phyloP scores from a whole-genome alignment of 2,888 invertebrate genomes.

The Euclidia mi region DNA sequence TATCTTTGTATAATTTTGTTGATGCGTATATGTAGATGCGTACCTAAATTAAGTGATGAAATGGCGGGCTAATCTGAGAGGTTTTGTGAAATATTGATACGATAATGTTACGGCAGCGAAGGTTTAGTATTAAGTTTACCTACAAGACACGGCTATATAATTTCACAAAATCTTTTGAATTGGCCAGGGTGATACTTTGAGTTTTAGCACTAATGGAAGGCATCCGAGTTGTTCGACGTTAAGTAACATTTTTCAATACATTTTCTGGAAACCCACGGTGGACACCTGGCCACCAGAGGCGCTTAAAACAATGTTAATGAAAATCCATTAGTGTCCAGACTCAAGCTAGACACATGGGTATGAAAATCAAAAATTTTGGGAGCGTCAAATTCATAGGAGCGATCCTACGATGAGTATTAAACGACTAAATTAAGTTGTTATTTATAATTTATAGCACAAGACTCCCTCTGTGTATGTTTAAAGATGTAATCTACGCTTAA shows the following conservation, averaged over 20 bases:
- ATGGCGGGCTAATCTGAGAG: background rate
- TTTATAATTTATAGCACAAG: conserved; percentile 58
- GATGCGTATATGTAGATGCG: conserved; percentile 15
- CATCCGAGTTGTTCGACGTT: too few species aligned
- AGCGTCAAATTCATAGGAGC: conserved; percentile 30
- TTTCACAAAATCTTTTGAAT: conserved; percentile 2
- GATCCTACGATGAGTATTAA: conserved; percentile 36
- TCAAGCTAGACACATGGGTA: too few species aligned
- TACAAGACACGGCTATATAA: too few species aligned
- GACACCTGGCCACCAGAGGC: too few species aligned
- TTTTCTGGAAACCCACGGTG: too few species aligned
- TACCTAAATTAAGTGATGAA: conserved; percentile 3
- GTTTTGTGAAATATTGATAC: conserved; percentile 2
- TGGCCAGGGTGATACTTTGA: too few species aligned
- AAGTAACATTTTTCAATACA: too few species aligned
- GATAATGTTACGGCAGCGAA: too few species aligned
- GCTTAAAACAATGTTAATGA: too few species aligned
- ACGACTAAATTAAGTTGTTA: conserved; percentile 40
- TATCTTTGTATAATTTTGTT: conserved; percentile 41
- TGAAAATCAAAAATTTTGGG: conserved; percentile 23
- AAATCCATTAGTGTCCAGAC: too few species aligned
- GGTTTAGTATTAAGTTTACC: too few species aligned
- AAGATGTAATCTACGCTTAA: conserved; percentile 49
- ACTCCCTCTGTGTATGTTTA: conserved; percentile 45
- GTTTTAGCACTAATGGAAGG: too few species aligned